Conservation (phyloP, 2,797 vertebrate genomes). For the Cyprinodon diabolis region DNA sequence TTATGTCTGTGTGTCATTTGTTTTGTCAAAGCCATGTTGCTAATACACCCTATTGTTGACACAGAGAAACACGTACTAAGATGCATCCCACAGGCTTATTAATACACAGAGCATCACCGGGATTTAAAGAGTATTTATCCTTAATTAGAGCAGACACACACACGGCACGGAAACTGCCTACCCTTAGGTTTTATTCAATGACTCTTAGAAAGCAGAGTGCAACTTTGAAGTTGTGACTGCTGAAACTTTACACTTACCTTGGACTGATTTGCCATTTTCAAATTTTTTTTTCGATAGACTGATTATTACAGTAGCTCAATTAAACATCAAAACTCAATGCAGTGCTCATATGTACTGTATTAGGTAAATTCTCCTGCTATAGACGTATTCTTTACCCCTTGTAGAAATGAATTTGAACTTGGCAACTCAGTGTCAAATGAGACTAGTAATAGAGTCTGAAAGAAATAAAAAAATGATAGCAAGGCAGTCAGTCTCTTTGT, state of each 20-base stretch:
- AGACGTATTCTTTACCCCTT: constrained; percentile 49
- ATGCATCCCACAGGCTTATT: constrained; percentile 23
- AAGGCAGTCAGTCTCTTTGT: constrained; percentile 36
- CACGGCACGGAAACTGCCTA: not conserved
- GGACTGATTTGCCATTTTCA: constrained; percentile 52
- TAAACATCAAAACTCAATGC: constrained; percentile 50
- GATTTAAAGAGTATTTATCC: constrained; percentile 43
- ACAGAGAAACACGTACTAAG: constrained; percentile 22
- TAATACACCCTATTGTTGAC: constrained; percentile 33
- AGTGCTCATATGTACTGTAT: constrained; percentile 50
- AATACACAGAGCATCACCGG: constrained; percentile 23
- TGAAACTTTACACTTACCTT: constrained; percentile 54
- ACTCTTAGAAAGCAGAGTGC: constrained; percentile 33
- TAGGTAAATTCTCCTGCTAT: constrained; percentile 63
- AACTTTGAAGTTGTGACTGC: constrained; percentile 54
- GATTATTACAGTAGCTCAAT: constrained; percentile 56
- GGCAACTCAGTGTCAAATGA: constrained; percentile 53
- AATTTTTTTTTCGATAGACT: constrained; percentile 49
- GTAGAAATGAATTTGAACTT: constrained; percentile 59
- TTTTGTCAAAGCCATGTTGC: constrained; percentile 22
- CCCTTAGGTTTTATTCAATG: constrained; percentile 30
- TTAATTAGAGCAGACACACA: constrained; percentile 32
- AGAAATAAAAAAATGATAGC: constrained; percentile 51
- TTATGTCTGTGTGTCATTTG: constrained; percentile 28
- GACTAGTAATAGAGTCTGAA: constrained; percentile 35